phyloP scores from a whole-genome alignment of 2,113 vertebrate genomes.

The Epinephelus fuscoguttatus region DNA sequence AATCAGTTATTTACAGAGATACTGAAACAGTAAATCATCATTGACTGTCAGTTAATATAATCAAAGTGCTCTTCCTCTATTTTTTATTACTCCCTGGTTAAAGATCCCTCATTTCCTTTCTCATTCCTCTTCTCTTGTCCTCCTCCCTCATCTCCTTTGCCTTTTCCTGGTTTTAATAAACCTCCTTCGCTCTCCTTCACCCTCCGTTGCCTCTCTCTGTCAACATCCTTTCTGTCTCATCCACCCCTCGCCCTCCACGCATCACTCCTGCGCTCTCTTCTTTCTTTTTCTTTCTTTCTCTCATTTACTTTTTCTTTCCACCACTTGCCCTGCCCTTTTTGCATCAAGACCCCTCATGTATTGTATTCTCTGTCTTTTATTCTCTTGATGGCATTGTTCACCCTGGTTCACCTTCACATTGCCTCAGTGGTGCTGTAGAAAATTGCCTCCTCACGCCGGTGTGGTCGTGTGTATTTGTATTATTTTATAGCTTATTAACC shows the following conservation, averaged over 20 bases:
- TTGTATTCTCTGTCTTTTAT: slow-evolving; percentile 13
- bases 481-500: slow-evolving; percentile 28
- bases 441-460: slow-evolving; percentile 9
- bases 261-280: not conserved
- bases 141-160: not conserved
- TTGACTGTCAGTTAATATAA: slow-evolving; percentile 4
- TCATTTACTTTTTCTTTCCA: not conserved
- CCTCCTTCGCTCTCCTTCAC: slow-evolving; percentile 43
- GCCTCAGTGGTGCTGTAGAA: not conserved
- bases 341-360: not conserved
- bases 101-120: not conserved
- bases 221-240: slow-evolving; percentile 13
- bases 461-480: slow-evolving; percentile 36
- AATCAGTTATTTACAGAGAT: not conserved
- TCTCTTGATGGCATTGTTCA: not conserved
- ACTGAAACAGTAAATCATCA: not conserved
- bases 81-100: not conserved
- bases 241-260: slow-evolving; percentile 1
- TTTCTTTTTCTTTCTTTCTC: not conserved
- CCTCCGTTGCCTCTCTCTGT: slow-evolving; percentile 33
- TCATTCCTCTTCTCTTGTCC: not conserved
- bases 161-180: slow-evolving; percentile 50
- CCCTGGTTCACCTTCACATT: not conserved
- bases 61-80: not conserved
- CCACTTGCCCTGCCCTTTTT: not conserved